phyloP scores from a whole-genome alignment of 2,888 invertebrate species.

The Thymelicus acteon region DNA sequence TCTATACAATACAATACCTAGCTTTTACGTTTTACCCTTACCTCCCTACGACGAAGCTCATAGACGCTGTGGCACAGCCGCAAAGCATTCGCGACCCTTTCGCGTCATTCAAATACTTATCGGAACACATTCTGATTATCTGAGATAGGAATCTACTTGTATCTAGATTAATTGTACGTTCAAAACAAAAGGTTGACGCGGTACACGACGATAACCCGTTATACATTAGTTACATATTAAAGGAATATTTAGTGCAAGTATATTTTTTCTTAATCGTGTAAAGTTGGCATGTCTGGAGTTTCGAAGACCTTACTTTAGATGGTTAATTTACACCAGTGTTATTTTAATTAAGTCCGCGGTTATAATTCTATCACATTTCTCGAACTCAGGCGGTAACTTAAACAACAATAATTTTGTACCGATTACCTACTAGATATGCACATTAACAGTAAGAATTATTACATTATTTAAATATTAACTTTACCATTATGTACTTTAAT shows the following conservation, averaged over 20 bases:
- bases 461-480: conserved; percentile 52
- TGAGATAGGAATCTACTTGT: conserved; percentile 64
- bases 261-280: conserved; percentile 23
- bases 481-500: conserved; percentile 60
- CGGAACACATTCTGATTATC: conserved; percentile 72
- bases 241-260: conserved; percentile 22
- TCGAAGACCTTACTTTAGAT: conserved; percentile 24
- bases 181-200: conserved; percentile 8
- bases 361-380: conserved; percentile 41
- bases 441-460: conserved; percentile 67
- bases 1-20: conserved; percentile 69
- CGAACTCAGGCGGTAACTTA: conserved; percentile 58
- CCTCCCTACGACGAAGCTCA: conserved; percentile 80
- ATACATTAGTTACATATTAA: background rate
- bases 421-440: conserved; percentile 63
- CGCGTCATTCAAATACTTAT: conserved; percentile 59
- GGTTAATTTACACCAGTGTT: conserved; percentile 30
- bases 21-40: conserved; percentile 78
- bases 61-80: conserved; percentile 70
- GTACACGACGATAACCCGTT: background rate
- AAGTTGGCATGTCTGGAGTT: conserved; percentile 31
- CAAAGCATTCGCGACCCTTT: conserved; percentile 60
- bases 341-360: conserved; percentile 17
- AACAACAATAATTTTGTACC: conserved; percentile 52
- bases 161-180: conserved; percentile 29